phyloP scores from a whole-genome alignment of 2,888 invertebrate genomes.

The Acanthosepion esculentum region DNA sequence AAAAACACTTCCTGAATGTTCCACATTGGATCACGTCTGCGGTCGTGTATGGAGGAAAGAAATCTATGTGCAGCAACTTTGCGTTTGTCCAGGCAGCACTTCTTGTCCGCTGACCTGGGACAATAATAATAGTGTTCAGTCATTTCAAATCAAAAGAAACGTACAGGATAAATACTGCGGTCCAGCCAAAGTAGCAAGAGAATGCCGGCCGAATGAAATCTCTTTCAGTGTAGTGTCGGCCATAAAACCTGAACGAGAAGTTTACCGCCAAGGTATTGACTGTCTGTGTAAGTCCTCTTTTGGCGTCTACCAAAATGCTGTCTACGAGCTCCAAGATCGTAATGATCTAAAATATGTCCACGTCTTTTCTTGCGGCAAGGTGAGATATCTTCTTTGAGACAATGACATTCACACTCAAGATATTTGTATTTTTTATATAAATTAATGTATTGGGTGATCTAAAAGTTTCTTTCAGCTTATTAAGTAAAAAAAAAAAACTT shows the following conservation, averaged over 20 bases:
- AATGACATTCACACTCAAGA: neutral
- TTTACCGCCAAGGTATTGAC: conserved; percentile 44
- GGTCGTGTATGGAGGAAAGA: conserved; percentile 38
- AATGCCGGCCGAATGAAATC: neutral
- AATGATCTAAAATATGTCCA: conserved; percentile 43
- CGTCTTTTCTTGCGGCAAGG: conserved; percentile 43
- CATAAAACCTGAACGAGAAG: conserved; percentile 35
- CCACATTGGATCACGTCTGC: neutral
- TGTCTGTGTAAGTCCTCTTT: neutral
- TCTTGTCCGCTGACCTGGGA: conserved; percentile 33
- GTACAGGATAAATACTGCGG: conserved; percentile 46
- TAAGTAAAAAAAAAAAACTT: too few species aligned
- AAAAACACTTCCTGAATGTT: neutral
- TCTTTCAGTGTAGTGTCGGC: conserved; percentile 44
- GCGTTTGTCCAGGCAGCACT: neutral
- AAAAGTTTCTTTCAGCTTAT: too few species aligned
- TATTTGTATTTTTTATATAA: neutral
- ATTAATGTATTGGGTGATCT: neutral
- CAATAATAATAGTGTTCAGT: neutral
- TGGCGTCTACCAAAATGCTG: conserved; percentile 40
- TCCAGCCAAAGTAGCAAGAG: neutral
- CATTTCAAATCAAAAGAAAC: conserved; percentile 1
- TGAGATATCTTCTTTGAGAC: neutral
- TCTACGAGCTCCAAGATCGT: conserved; percentile 42
- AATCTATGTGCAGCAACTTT: conserved; percentile 34